phyloP scores from a whole-genome alignment of 1,140 invertebrate genomes.

The Halesus radiatus region DNA sequence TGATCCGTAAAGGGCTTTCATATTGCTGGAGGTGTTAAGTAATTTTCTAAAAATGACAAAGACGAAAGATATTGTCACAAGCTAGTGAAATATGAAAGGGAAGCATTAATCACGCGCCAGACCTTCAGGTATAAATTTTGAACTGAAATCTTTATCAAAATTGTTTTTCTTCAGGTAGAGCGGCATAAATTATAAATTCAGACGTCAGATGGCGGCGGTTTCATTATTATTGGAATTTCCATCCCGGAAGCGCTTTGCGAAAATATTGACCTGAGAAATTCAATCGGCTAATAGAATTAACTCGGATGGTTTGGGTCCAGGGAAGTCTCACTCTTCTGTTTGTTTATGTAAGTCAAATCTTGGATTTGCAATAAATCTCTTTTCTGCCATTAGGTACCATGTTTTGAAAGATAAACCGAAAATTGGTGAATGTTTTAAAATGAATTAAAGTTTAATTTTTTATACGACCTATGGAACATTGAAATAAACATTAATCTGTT shows the following conservation, averaged over 20 bases:
- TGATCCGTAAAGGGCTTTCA: not conserved
- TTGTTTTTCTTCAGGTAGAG: slow-evolving; percentile 37
- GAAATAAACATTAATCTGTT: too few relatives aligned
- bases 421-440: too few relatives aligned
- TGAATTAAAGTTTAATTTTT: too few relatives aligned
- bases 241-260: slow-evolving; percentile 5
- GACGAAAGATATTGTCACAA: slow-evolving; percentile 30
- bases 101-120: slow-evolving; percentile 32
- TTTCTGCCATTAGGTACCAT: not conserved
- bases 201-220: slow-evolving; percentile 35
- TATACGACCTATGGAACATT: too few relatives aligned
- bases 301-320: slow-evolving; percentile 12
- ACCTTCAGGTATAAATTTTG: slow-evolving; percentile 31
- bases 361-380: not conserved
- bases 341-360: slow-evolving; percentile 4
- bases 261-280: slow-evolving; percentile 37
- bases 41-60: slow-evolving; percentile 28
- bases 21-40: slow-evolving; percentile 8
- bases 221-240: slow-evolving; percentile 35
- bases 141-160: slow-evolving; percentile 34
- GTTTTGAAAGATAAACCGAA: too few relatives aligned
- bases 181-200: slow-evolving; percentile 37
- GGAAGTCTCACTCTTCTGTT: not conserved
- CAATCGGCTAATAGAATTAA: slow-evolving; percentile 39
- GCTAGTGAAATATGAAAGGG: slow-evolving; percentile 32